Evolutionary conservation across 2,888 invertebrate genomes (phyloP), one percentile per base, ranked within the genome.

Genomic region (Trisateles emortualis): DNA sequence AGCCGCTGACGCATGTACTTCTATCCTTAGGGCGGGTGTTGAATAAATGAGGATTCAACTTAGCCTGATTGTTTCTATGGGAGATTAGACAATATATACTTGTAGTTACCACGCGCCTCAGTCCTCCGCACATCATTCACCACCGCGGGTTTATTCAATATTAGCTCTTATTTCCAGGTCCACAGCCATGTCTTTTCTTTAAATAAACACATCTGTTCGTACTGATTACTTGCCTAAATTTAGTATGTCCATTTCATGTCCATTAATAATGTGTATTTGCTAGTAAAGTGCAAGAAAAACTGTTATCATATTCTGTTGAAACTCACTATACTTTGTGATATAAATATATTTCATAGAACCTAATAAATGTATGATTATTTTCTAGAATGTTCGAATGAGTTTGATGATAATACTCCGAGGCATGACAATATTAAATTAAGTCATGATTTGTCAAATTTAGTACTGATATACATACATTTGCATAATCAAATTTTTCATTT

Each of bases 311-410:
- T 70, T 72, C 69, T 72, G 67, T 79, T 74, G 63, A 68, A 80
- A 78, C 79, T 83, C 79, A 77, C 74, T 80, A 59, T 79, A 76
- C 63, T 78, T 81, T 85, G 82, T 85, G 82, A 83, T 83, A 83
- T 76, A 73, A 68, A 66, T 71, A 60, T 71, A 62, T 70, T 63
- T 68, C 58, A 63, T 68, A 62, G 56, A 68, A 61, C 40, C 26
- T 53, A 55, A 35, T 22, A 51, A n/a, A 44, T 65, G 69, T 69
- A 60, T 56, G 59, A 55, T 60, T 61, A 53, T 64, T 68, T 59
- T 59, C 57, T 60, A 60, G 49, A 63, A 59, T 59, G 38, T 59
- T 59, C 48, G 53, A 56, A 30, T 64, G 40, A 45, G 43, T 58
- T 58, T 19, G 49, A 47, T 62, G 41, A 41, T 53, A 61, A 60